A percentile compares a stretch with the other conserved stretches of the same genome.
Conservation (phyloP, 2,888 invertebrate genomes). For the Cerastis rubricosa region DNA sequence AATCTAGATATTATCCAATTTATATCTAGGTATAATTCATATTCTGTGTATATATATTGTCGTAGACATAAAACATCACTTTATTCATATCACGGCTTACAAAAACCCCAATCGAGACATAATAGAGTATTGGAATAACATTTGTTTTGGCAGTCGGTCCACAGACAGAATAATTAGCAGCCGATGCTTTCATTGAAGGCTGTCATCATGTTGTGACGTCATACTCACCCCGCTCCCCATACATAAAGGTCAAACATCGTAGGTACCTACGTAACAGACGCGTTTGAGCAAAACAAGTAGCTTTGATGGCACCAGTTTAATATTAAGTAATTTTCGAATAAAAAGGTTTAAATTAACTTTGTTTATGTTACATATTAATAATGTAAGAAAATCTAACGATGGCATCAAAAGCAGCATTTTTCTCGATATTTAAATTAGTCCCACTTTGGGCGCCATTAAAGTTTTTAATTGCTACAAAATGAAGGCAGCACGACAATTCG, state of each 20-base stretch:
- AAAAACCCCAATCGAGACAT: slow-evolving; percentile 53
- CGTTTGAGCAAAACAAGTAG: slow-evolving; percentile 58
- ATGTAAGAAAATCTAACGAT: neutral
- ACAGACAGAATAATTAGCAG: slow-evolving; percentile 64
- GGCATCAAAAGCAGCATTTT: neutral
- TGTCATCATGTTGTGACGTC: slow-evolving; percentile 66
- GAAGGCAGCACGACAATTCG: slow-evolving; percentile 41
- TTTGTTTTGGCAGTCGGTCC: slow-evolving; percentile 58
- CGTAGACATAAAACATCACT: slow-evolving; percentile 36
- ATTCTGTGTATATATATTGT: slow-evolving; percentile 19
- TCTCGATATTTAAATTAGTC: slow-evolving; percentile 7
- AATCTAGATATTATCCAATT: neutral
- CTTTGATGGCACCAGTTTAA: slow-evolving; percentile 31
- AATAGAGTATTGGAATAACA: slow-evolving; percentile 62
- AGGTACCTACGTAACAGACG: slow-evolving; percentile 54
- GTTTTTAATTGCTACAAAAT: slow-evolving; percentile 44
- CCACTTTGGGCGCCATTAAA: slow-evolving; percentile 61
- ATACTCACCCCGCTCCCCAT: slow-evolving; percentile 46
- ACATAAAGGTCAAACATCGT: slow-evolving; percentile 65
- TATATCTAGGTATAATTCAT: slow-evolving; percentile 9
- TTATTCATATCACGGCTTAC: slow-evolving; percentile 50
- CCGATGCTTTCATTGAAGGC: slow-evolving; percentile 64
- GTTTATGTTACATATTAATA: neutral
- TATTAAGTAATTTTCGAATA: neutral
- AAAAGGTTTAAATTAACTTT: neutral